These are phyloP conservation scores for Dicrurus megarhynchus DNA, from an alignment of 2,113 vertebrate species.

Conservation along the genomic window DNA sequence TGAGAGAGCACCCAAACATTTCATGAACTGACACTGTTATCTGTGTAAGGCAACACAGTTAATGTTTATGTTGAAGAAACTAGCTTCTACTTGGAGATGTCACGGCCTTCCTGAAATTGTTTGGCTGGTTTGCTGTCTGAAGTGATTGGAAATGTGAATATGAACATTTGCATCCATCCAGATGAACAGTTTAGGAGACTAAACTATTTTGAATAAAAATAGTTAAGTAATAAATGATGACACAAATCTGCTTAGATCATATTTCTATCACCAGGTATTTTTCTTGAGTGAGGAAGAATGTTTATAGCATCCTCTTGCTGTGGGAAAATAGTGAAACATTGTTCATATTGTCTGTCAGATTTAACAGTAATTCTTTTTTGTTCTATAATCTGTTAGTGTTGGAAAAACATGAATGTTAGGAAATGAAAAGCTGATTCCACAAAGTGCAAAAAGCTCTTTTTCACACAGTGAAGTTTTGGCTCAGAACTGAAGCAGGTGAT, in stretches of 20 bases:
- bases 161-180: not conserved
- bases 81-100: not conserved
- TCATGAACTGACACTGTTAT: not conserved
- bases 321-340: not conserved
- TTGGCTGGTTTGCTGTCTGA: not conserved
- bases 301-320: not conserved
- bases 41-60: not conserved
- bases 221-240: not conserved
- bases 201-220: not conserved
- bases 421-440: not conserved
- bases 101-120: not conserved
- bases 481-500: not conserved
- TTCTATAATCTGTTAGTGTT: not conserved
- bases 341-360: not conserved
- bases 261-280: not conserved
- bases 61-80: not conserved
- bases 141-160: not conserved
- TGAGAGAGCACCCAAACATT: rapidly evolving
- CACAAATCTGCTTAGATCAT: not conserved
- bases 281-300: not conserved
- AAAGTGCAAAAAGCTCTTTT: not conserved
- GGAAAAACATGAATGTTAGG: not conserved
- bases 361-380: not conserved
- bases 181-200: not conserved
- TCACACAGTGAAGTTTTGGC: not conserved